These are phyloP conservation scores for Cistogaster globosa DNA, from an alignment of 2,888 invertebrate genomes.

Conservation along the genomic window DNA sequence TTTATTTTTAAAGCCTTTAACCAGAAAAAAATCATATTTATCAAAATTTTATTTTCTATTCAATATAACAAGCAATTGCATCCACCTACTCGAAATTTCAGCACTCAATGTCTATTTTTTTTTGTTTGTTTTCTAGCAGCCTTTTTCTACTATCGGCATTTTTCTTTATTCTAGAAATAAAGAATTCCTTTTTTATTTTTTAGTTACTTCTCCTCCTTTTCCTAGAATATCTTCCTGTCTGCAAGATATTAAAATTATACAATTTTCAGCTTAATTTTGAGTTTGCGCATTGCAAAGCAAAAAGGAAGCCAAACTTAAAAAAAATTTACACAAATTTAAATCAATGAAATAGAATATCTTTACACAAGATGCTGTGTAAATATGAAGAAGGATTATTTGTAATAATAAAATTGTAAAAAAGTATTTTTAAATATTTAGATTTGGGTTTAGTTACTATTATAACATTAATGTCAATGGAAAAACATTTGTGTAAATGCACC, in stretches of 20 bases:
- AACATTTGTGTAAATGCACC: too few relatives aligned
- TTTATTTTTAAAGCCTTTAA: too few relatives aligned
- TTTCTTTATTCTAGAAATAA: slow-evolving; percentile 23
- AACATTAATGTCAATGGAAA: not conserved
- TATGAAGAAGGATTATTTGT: slow-evolving; percentile 19
- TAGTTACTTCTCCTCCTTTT: slow-evolving; percentile 37
- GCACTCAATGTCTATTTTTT: too few relatives aligned
- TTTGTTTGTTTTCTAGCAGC: not conserved
- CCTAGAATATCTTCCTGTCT: slow-evolving; percentile 48
- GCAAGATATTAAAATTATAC: slow-evolving; percentile 31
- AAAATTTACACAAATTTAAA: slow-evolving; percentile 50
- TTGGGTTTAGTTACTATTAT: not conserved
- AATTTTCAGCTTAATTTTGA: slow-evolving; percentile 32
- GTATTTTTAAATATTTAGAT: not conserved
- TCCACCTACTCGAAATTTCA: too few relatives aligned
- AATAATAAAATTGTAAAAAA: not conserved
- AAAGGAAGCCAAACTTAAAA: slow-evolving; percentile 50
- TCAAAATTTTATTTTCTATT: too few relatives aligned
- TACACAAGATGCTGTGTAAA: slow-evolving; percentile 22
- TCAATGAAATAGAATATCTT: slow-evolving; percentile 21
- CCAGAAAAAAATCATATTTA: too few relatives aligned
- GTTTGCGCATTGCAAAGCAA: slow-evolving; percentile 48
- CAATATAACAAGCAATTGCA: too few relatives aligned
- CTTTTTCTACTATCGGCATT: slow-evolving; percentile 52
- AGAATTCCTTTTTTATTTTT: not conserved